Evolutionary conservation across 2,113 vertebrate species (phyloP).

Genomic region (Siphamia tubifer): DNA sequence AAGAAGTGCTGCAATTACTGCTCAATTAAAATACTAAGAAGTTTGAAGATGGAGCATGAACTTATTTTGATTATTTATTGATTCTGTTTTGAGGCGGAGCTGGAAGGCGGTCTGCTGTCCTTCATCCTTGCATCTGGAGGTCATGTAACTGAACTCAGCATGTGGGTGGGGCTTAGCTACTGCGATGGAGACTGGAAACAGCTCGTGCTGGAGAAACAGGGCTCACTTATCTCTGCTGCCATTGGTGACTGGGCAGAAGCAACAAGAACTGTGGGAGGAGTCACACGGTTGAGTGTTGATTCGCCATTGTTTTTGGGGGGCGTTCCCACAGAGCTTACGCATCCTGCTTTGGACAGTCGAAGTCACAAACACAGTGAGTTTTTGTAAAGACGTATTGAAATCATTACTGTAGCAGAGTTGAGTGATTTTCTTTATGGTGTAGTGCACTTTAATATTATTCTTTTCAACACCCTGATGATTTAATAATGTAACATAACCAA

Average conservation of each 20-base stretch:
- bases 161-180: constrained; percentile 87
- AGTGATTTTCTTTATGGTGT: no score
- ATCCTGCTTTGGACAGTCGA: constrained; percentile 63
- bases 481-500: not conserved
- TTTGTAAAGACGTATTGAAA: no score
- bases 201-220: constrained; percentile 78
- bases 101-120: constrained; percentile 85
- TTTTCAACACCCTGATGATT: not conserved
- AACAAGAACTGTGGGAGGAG: constrained; percentile 5
- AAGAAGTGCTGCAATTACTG: constrained; percentile 48
- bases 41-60: not conserved
- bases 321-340: constrained; percentile 75
- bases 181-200: constrained; percentile 90
- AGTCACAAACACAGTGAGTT: constrained; percentile 83
- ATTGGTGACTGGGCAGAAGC: constrained; percentile 80
- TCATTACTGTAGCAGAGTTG: no score
- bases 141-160: constrained; percentile 75
- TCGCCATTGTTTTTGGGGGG: constrained; percentile 87
- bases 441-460: no score
- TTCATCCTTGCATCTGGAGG: constrained; percentile 77
- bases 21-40: not conserved
- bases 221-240: constrained; percentile 67
- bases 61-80: not conserved
- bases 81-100: constrained; percentile 77
- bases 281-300: constrained; percentile 72